A percentile compares a stretch with the other conserved stretches of the same genome.
Evolutionary conservation across 1,140 invertebrate species (phyloP).

Genomic region (Gryon sp.): DNA sequence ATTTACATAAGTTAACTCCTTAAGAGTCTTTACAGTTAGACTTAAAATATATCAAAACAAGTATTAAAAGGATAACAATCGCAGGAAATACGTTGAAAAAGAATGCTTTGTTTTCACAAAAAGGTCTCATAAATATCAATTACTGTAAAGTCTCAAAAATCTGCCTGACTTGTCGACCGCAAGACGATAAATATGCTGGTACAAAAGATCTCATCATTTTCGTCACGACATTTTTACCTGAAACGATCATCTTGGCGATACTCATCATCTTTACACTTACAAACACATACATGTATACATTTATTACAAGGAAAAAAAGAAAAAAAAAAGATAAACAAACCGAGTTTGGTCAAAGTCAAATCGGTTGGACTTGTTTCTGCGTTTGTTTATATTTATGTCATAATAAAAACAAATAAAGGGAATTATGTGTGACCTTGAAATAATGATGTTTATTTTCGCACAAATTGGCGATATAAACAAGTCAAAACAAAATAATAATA

Average conservation of each 20-base stretch:
- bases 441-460: constrained; percentile 14
- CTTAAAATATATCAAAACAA: no score
- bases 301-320: neutral
- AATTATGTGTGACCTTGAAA: constrained; percentile 15
- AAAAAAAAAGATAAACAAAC: no score
- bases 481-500: no score
- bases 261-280: no score
- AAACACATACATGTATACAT: no score
- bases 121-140: constrained; percentile 21
- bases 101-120: constrained; percentile 11
- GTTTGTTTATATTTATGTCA: no score
- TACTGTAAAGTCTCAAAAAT: constrained; percentile 6
- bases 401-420: constrained; percentile 18
- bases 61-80: no score
- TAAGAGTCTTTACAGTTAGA: no score
- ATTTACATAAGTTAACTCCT: no score
- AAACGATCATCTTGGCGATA: constrained; percentile 19
- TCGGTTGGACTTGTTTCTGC: no score
- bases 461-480: no score
- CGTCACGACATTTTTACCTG: constrained; percentile 22
- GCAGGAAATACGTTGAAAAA: neutral
- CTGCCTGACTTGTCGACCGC: constrained; percentile 17
- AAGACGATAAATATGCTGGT: constrained; percentile 14
- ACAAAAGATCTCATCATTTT: constrained; percentile 25
- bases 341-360: no score